Evolutionary conservation across 2,113 vertebrate species (phyloP), one percentile per base, ranked within the genome.

Genomic region (Dinomys branickii): DNA sequence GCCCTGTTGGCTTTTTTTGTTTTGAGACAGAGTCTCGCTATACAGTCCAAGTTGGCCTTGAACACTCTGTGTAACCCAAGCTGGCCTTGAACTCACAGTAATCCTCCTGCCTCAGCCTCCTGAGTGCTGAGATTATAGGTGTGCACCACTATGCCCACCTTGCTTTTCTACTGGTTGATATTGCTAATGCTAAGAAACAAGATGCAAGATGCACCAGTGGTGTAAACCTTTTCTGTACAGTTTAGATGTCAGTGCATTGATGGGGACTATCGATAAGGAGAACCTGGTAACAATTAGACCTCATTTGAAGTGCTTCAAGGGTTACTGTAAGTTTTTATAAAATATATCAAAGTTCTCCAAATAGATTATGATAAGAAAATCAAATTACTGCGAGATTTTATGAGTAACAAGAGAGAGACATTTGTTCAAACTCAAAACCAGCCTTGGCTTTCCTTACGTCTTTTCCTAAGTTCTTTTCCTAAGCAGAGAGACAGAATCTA

Each of bases 291-390:
- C 78, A 35, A 54, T 82, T 54, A 75, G 7, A 71, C 50, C 50
- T 12, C 9, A 4, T 54, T 16, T 82, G 84, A 86, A 86, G 81
- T 11, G 87, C 73, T 63, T 85, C 80, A 54, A 77, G 85, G 65
- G 65, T 84, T 89, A 30, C 81, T 90, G 52, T 81, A 87, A 81
- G 65, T 47, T 80, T 80, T 84, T 87, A 17, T 41, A 47, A 78
- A 80, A 56, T 63, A 56, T n/a, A 86, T 58, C 61, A 69, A 13
- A 69, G 47, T 87, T 88, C 59, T 85, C 89, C 82, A 75, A 47
- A 75, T 33, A 88, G 78, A 47, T 91, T 35, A 82, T 82, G 86
- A 92, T 92, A 65, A 1, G 75, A 93, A 88, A 84, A 75, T 22
- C 67, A 38, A 93, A 52, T 84, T 41, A 47, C 61, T 88, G 35